Evolutionary conservation across 2,888 invertebrate genomes (phyloP), one percentile per base, ranked within the genome.

Genomic region (Acrobasis consociella): DNA sequence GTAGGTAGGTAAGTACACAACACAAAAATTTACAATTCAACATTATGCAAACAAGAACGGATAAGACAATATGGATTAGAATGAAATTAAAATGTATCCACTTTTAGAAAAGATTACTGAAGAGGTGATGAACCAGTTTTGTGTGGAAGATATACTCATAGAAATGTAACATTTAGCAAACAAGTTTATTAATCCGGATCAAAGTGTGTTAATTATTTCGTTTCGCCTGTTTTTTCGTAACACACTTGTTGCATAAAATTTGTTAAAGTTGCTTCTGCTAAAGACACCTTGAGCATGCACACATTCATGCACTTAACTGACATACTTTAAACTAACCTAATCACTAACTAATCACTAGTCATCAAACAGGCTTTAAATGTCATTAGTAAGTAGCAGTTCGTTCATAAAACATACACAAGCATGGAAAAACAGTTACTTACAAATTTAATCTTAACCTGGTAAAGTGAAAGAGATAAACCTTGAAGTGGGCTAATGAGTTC

Each of bases 171-270:
- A 50, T 50, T 60, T 51, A 52, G 16, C 52, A 52, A 62, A 62
- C 62, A 55, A 15, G 62, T 62, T 62, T 55, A 62, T 62, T 55
- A 62, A 62, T 62, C 55, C 55, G 55, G 53, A 62, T 62, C 55
- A 59, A 63, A 59, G 55, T 63, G 56, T 60, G 63, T 63, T 63
- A 63, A 63, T 63, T 60, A 60, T 63, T 49, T 15, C 17, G 15
- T 49, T 60, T 60, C 59, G 55, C 37, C n/a, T 22, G 10, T 55
- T 63, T 63, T 63, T 63, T 60, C 63, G 63, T 63, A 63, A 63
- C 55, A 22, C 49, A 37, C 37, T 49, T 55, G 11, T 62, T 62
- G 60, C 60, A 60, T 51, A 39, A 51, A 60, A 31, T 17, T 22
- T 37, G 46, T 46, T 46, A 46, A 51, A 22, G 52, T 52, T 52